Percentiles rank a stretch among this genome's conserved stretches.
Conservation (phyloP, 2,113 vertebrate species). For the Rattus rattus region DNA sequence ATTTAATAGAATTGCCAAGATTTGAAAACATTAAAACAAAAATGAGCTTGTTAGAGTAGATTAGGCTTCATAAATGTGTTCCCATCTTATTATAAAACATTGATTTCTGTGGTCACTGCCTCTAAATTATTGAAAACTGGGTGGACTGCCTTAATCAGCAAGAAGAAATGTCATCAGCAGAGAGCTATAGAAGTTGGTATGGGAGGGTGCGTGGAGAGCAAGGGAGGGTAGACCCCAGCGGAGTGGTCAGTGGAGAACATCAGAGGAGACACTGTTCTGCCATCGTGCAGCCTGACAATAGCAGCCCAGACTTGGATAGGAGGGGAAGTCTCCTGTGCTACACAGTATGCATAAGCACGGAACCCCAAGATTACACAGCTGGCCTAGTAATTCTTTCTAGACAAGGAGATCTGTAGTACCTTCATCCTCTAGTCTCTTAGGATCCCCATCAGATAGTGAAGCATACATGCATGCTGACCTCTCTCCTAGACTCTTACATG, state of each 20-base stretch:
- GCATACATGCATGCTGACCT: neutral
- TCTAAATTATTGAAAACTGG: slow-evolving; percentile 63
- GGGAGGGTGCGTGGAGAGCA: neutral
- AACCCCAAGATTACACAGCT: neutral
- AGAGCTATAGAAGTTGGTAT: neutral
- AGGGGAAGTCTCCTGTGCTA: neutral
- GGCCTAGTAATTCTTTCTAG: neutral
- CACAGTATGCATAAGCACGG: neutral
- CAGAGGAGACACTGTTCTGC: neutral
- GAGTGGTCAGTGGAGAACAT: neutral
- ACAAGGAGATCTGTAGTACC: neutral
- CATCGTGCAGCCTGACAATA: neutral
- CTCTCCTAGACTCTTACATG: neutral
- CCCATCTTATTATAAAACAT: slow-evolving; percentile 72
- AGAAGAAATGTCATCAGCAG: slow-evolving; percentile 30
- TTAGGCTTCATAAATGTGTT: slow-evolving; percentile 75
- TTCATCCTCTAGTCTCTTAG: neutral
- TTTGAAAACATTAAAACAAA: slow-evolving; percentile 77
- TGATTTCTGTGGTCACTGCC: slow-evolving; percentile 70
- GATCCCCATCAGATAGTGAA: neutral
- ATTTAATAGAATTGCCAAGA: slow-evolving; percentile 75
- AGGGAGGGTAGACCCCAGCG: neutral
- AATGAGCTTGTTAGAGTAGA: slow-evolving; percentile 81
- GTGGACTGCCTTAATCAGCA: slow-evolving; percentile 60
- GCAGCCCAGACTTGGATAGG: neutral